Conservation (phyloP, 2,888 invertebrate species). For the Buathra laborator region DNA sequence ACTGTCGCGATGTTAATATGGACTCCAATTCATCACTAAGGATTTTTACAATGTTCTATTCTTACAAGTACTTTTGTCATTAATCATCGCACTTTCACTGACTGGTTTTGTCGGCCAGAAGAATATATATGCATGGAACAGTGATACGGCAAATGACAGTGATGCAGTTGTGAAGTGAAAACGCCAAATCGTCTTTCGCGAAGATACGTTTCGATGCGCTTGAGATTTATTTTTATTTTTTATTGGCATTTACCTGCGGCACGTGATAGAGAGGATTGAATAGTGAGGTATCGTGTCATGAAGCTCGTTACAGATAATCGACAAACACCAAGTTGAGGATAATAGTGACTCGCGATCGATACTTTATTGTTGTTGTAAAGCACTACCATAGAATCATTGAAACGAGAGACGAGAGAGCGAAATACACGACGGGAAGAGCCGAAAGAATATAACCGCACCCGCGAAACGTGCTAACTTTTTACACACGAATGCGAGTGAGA, state of each 20-base stretch:
- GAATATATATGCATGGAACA: not conserved
- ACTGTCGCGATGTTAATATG: conserved; percentile 26
- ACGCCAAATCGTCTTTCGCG: not conserved
- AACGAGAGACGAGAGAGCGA: not conserved
- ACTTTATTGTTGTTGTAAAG: conserved; percentile 20
- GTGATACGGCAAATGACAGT: conserved; percentile 32
- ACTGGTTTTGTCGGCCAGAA: conserved; percentile 28
- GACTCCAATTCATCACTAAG: conserved; percentile 32
- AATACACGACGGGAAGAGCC: not conserved
- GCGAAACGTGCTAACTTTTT: conserved; percentile 22
- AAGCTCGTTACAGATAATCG: conserved; percentile 30
- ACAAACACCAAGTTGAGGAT: not conserved
- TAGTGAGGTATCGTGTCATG: conserved; percentile 12
- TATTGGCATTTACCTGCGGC: not conserved
- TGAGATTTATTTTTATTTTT: not conserved
- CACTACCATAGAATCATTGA: conserved; percentile 6
- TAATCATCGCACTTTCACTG: conserved; percentile 54
- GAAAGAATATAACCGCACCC: conserved; percentile 12
- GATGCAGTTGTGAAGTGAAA: conserved; percentile 21
- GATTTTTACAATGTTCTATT: conserved; percentile 42
- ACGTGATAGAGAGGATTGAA: not conserved
- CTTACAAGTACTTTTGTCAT: conserved; percentile 38
- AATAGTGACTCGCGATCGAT: not conserved
- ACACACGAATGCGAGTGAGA: not conserved
- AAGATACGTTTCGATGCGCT: not conserved